Base-by-base conservation (phyloP, 2,797 vertebrate genomes). In the Pseudochirops cupreus region DNA sequence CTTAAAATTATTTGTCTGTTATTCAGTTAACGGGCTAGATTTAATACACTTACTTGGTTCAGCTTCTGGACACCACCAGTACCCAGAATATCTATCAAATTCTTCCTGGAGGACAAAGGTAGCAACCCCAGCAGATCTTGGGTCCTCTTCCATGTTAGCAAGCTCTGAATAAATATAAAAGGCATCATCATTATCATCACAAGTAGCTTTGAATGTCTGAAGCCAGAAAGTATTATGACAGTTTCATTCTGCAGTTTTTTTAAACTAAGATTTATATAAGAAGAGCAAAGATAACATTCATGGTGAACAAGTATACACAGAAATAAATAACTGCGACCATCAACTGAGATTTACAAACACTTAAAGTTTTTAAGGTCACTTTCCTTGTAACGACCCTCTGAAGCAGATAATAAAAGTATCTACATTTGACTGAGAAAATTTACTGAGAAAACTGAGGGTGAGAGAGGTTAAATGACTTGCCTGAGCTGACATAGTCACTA, bases 61-160 rank as follows among this genome's bases (percentile, higher is more conserved):
- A 92, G 98, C 98, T 91, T 97, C 95, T 21, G 99, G 99, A 97
- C 99, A 99, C 99, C 99, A 99, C 99, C 99, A 99, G 97, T 99
- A 99, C 94, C 99, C 99, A 31, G 99, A 99, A 95, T 99, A 99
- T 97, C 99, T 98, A 97, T 99, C 99, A 98, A 99, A 99, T 96
- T 99, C 99, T 97, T 99, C 99, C 96, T 99, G 99, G 92, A 99
- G 98, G 97, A 99, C 99, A 74, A 99, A 99, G n/a, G 99, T 99
- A 58, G 99, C 99, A 28, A 99, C 98, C 0, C 99, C 99, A 87
- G 99, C 99, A 90, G 99, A 99, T 95, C 98, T 99, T n/a, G 99
- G 98, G 96, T 99, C 99, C 50, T 99, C 99, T 96, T 99, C 99
- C 91, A 99, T 95, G 52, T 98, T 99, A 96, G 98, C 98, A 95